Evolutionary conservation across 2,797 vertebrate species (phyloP), one percentile per base, ranked within the genome.

Genomic region (Valencia hispanica): DNA sequence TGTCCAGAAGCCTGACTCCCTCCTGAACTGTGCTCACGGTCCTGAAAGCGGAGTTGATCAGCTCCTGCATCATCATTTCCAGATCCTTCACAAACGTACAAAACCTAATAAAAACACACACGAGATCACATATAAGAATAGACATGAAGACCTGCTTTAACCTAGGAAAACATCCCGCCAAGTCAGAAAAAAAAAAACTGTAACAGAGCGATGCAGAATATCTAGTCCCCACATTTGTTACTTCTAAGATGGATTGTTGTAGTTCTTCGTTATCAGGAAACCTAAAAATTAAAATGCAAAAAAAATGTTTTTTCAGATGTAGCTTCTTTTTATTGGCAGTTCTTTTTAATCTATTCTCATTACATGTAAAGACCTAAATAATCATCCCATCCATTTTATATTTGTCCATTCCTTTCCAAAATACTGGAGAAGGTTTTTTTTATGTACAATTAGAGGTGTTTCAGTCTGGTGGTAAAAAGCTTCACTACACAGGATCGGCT

Each of bases 1-100:
- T 90, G 41, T 96, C 94, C 55, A 97, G 87, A 55, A 97, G 94
- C 47, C 95, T 89, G 68, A 97, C 89, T 3, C 97, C 97, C 0
- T 96, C 95, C 71, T 96, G 94, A 70, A 96, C 95, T 0, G 92
- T 94, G 15, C 83, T 90, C 47, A 96, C 94, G 0, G 91, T 93
- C 83, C 95, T 94, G 18, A 97, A 97, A 5, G 96, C 91, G 0
- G 93, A 92, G 22, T 69, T 91, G 71, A 97, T 97, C 84, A 97
- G 90, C 79, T 96, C 96, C 93, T 96, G 96, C 68, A 94, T 94
- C 94, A 94, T 95, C 71, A 83, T 61, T 74, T 93, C 91, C 53
- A 91, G 81, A 43, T 90, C 75, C 65, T 88, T 89, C 18, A 92
- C 47, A 14, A 92, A 87, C 1, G 92, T 78, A 18, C 93, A 90